Evolutionary conservation across 1,140 invertebrate genomes (phyloP).

Genomic region (Bombus fervidus): DNA sequence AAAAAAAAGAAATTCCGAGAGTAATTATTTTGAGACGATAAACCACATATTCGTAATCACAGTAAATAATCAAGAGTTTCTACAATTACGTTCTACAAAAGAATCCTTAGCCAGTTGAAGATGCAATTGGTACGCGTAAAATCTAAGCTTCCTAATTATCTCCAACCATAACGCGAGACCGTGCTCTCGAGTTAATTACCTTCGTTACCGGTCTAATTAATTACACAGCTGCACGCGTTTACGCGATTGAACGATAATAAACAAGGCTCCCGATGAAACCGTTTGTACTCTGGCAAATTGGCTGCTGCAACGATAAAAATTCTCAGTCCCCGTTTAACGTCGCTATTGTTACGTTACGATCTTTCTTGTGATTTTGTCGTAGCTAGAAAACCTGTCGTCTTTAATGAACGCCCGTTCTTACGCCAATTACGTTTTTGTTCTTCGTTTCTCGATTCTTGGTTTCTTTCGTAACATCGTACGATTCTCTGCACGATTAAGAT

Average conservation of each 20-base stretch:
- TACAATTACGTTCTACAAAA: not conserved
- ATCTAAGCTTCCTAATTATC: conserved; percentile 18
- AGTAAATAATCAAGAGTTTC: not conserved
- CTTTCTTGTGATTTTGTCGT: not conserved
- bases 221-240: not conserved
- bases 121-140: not conserved
- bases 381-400: not conserved
- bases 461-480: not conserved
- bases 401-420: not conserved
- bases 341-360: not conserved
- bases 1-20: not conserved
- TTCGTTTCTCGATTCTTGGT: not conserved
- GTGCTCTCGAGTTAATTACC: conserved; percentile 28
- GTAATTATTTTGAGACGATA: not conserved
- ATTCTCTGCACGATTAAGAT: not conserved
- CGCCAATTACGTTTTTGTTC: not conserved
- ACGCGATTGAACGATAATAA: conserved; percentile 27
- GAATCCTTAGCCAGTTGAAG: not conserved
- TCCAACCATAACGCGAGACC: not conserved
- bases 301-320: not conserved
- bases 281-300: not conserved
- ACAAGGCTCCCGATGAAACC: not conserved
- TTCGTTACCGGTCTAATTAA: conserved; percentile 11
- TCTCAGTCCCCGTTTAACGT: not conserved
- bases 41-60: not conserved